These are phyloP conservation scores for Drosophila punjabiensis DNA, from an alignment of 1,140 invertebrate genomes.

Conservation along the genomic window DNA sequence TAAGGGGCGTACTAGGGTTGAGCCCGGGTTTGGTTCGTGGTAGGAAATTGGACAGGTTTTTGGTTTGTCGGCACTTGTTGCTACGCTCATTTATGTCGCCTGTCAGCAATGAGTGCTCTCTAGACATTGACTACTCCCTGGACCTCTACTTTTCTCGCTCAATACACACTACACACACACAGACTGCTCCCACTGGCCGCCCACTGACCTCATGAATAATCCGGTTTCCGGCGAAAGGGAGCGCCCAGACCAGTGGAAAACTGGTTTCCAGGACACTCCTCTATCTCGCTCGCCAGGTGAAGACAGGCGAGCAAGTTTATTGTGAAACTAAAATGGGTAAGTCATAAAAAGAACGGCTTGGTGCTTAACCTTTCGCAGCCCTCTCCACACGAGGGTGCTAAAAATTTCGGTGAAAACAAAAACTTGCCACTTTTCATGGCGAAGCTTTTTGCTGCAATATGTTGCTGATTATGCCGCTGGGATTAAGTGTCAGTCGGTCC, in stretches of 20 bases:
- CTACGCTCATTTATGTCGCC: conserved; percentile 37
- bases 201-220: conserved; percentile 59
- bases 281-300: conserved; percentile 44
- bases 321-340: conserved; percentile 79
- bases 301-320: conserved; percentile 73
- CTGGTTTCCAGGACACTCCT: conserved; percentile 62
- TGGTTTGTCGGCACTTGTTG: conserved; percentile 67
- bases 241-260: conserved; percentile 29
- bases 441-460: conserved; percentile 81
- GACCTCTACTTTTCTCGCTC: not conserved
- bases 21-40: conserved; percentile 2
- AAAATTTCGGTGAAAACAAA: conserved; percentile 69
- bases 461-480: conserved; percentile 83
- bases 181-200: conserved; percentile 14
- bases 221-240: conserved; percentile 38
- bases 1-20: conserved; percentile 44
- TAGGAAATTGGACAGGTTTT: conserved; percentile 41
- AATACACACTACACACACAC: not conserved
- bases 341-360: conserved; percentile 68
- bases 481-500: conserved; percentile 75
- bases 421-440: conserved; percentile 58
- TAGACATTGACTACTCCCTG: not conserved
- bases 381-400: conserved; percentile 47
- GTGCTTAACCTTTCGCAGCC: conserved; percentile 57
- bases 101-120: conserved; percentile 18